Evolutionary conservation across 92 coral and sea anemone species (phyloP).

Genomic region (Phenganax stokvisi): DNA sequence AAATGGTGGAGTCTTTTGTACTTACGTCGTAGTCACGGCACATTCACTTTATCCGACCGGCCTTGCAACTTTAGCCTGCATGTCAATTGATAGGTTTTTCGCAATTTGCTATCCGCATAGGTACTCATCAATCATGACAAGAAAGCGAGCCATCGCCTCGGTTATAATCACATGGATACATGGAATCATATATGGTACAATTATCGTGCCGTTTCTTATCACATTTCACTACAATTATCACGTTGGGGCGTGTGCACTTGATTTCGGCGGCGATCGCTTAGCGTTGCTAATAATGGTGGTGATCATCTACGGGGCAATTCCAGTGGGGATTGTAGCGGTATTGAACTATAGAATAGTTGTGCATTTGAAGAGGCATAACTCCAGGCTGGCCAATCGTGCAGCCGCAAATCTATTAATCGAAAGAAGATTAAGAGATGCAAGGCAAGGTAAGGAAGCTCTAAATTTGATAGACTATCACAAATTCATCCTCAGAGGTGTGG

Average conservation of each 20-base stretch:
- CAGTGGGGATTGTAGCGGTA: not conserved
- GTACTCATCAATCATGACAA: constrained; percentile 1
- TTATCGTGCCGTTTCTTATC: not conserved
- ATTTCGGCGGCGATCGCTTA: not conserved
- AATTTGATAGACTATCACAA: too few species aligned
- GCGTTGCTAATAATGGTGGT: not conserved
- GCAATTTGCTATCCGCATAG: not conserved
- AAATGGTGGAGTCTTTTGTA: not conserved
- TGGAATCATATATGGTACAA: not conserved
- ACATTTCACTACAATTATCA: not conserved
- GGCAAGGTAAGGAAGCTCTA: not conserved
- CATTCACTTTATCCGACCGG: not conserved
- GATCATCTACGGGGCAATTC: not conserved
- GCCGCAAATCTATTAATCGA: not conserved
- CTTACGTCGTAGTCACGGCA: not conserved
- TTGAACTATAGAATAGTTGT: not conserved
- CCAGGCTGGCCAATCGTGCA: not conserved
- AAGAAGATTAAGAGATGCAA: not conserved
- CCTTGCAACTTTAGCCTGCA: not conserved
- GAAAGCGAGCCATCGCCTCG: not conserved
- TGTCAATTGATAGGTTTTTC: constrained; percentile 1
- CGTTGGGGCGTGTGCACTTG: constrained; percentile 2
- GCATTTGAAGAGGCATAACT: not conserved
- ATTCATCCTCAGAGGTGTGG: too few species aligned
- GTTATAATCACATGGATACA: constrained; percentile 10